Conservation (phyloP, 2,113 vertebrate genomes). For the Rhombomys opimus region DNA sequence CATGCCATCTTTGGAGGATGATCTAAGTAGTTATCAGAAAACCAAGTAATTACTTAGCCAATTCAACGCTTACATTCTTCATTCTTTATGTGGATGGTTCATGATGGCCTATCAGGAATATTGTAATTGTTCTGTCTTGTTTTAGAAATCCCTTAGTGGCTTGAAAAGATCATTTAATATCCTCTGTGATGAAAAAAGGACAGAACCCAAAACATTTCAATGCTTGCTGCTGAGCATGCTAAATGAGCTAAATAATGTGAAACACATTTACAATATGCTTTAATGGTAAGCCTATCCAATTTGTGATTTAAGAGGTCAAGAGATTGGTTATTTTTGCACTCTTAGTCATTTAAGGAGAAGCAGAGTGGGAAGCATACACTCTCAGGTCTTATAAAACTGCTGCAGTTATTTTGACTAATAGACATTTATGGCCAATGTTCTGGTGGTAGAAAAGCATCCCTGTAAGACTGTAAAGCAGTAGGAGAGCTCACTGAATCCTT, state of each 20-base stretch:
- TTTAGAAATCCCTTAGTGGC: constrained; percentile 74
- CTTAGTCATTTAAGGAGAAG: constrained; percentile 88
- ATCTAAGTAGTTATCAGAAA: constrained; percentile 68
- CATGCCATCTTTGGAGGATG: constrained; percentile 45
- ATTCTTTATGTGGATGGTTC: constrained; percentile 65
- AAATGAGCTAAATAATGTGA: constrained; percentile 90
- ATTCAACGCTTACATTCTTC: constrained; percentile 58
- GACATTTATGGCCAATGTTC: constrained; percentile 80
- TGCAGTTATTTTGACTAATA: constrained; percentile 85
- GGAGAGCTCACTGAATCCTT: constrained; percentile 49
- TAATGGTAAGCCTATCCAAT: constrained; percentile 88
- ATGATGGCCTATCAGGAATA: constrained; percentile 76
- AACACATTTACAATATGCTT: constrained; percentile 89
- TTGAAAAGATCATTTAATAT: constrained; percentile 82
- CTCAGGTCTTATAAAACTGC: constrained; percentile 86
- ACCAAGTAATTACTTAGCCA: constrained; percentile 42
- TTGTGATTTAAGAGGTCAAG: constrained; percentile 90
- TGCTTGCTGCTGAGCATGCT: constrained; percentile 83
- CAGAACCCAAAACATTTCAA: constrained; percentile 81
- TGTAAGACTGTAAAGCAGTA: constrained; percentile 65
- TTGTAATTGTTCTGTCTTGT: constrained; percentile 63
- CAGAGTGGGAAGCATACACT: constrained; percentile 84
- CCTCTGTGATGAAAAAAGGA: constrained; percentile 76
- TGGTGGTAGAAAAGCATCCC: constrained; percentile 76
- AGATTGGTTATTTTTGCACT: constrained; percentile 88